Base-by-base conservation (phyloP, 2,797 vertebrate species). In the Enteromius unitaeniatus region DNA sequence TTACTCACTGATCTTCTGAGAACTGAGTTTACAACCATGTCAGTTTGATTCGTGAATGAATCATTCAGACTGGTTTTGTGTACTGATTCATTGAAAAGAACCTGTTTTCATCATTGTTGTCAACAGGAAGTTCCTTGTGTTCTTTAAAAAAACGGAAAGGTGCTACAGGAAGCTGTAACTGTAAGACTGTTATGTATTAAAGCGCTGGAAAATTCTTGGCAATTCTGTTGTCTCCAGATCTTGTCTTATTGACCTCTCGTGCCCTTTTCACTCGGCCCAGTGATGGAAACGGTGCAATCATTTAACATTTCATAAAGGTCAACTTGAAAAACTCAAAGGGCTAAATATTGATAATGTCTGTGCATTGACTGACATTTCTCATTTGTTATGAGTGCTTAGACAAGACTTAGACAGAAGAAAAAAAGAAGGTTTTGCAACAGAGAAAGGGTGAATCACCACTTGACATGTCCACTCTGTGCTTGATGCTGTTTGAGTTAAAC, bases 291-390 rank as follows among this genome's bases (percentile, higher is more conserved):
- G 45, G 87, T 81, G 89, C 91, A 88, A 87, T 90, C 82, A 88
- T 93, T 93, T 93, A 93, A 93, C 93, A 93, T 94, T 95, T 95
- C 73, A 86, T 86, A 93, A 95, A 95, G 93, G 93, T 94, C 93
- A 95, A 69, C 88, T 47, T 85, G 83, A 83, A 79, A 65, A 42
- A 75, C 89, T 92, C 90, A 91, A 91, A 93, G 91, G 91, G 87
- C 90, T 91, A 90, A 88, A 87, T 93, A 92, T 93, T 92, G 92
- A 94, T 93, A 90, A 90, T 81, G 74, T 88, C 86, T 92, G 86
- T 90, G 83, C 67, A 65, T 85, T 90, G 91, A 93, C 89, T 94
- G 93, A 90, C 93, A 93, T 94, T 93, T 94, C 83, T 81, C 73
- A 89, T 91, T 92, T 88, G 89, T 85, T 79, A 89, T 86, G 77